phyloP scores from a whole-genome alignment of 2,113 vertebrate species.

The Rhinoptilus africanus region DNA sequence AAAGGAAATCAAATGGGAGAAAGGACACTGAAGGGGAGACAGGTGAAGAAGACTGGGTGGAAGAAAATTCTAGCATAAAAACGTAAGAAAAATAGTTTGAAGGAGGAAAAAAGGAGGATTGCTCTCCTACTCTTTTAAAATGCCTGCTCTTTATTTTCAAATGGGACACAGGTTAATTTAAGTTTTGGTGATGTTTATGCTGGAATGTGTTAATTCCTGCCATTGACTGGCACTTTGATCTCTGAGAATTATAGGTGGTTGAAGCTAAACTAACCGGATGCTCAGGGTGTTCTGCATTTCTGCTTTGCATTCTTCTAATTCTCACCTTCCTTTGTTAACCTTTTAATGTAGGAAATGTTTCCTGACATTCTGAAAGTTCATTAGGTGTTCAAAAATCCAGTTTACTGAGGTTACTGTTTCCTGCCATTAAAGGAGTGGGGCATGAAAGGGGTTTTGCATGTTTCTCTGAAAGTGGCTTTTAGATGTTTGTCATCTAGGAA shows the following conservation, averaged over 20 bases:
- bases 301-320: conserved; percentile 22
- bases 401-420: neutral
- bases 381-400: neutral
- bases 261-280: conserved; percentile 18
- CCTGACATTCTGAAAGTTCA: neutral
- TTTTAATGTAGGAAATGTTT: neutral
- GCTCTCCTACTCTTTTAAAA: neutral
- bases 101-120: neutral
- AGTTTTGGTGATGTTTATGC: neutral
- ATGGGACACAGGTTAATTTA: neutral
- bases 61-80: neutral
- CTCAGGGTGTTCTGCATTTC: conserved; percentile 35
- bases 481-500: neutral
- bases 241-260: conserved; percentile 11
- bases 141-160: neutral
- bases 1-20: neutral
- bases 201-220: conserved; percentile 47
- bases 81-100: neutral
- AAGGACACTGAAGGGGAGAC: neutral
- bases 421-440: neutral
- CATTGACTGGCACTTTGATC: neutral
- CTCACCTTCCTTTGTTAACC: neutral
- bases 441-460: neutral
- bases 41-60: neutral
- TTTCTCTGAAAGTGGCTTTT: neutral